phyloP scores from a whole-genome alignment of 1,140 invertebrate species.

The Polypedilum pembai region DNA sequence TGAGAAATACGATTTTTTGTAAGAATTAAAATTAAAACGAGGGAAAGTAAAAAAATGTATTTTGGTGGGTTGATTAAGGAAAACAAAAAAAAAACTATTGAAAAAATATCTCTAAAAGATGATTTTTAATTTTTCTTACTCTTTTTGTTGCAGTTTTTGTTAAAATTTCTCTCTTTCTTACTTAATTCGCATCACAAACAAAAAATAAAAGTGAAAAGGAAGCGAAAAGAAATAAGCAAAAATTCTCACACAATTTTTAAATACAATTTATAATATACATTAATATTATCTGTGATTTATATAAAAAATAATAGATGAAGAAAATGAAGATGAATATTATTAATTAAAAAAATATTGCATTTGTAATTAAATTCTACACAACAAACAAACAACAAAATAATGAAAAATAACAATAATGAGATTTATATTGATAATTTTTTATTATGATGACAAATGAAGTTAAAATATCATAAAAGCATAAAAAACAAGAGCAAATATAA shows the following conservation, averaged over 20 bases:
- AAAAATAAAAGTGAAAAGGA: neutral
- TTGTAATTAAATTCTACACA: slow-evolving; percentile 14
- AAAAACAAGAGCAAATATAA: too few species aligned
- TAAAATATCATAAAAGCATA: too few species aligned
- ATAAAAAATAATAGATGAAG: neutral
- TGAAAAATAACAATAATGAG: neutral
- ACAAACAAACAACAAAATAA: neutral
- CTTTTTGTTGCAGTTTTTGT: neutral
- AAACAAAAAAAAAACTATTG: neutral
- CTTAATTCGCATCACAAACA: neutral
- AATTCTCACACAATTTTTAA: neutral
- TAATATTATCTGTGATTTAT: slow-evolving; percentile 19
- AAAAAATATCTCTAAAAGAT: neutral
- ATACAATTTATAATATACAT: slow-evolving; percentile 17
- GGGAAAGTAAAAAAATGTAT: neutral
- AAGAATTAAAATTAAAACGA: neutral
- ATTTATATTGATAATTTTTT: neutral
- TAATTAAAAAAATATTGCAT: slow-evolving; percentile 20
- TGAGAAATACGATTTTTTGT: slow-evolving; percentile 13
- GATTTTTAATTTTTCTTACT: neutral
- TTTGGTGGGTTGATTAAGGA: neutral
- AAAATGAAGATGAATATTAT: neutral
- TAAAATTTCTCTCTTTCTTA: neutral
- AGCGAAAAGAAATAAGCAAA: neutral
- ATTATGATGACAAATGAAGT: neutral